Conservation (phyloP, 2,113 vertebrate species). For the Pollimyrus isidori region DNA sequence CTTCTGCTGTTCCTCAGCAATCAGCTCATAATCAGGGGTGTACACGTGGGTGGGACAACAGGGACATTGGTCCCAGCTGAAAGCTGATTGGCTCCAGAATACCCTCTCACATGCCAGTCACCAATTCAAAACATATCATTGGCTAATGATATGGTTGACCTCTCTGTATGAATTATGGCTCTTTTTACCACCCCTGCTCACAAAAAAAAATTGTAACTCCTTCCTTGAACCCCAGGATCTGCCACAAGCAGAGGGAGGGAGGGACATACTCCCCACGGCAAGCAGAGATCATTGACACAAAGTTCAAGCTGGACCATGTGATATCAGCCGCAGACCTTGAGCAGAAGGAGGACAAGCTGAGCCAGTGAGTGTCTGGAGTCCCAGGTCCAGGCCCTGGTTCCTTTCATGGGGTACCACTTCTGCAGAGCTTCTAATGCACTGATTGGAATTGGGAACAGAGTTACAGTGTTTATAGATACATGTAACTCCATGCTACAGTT, state of each 20-base stretch:
- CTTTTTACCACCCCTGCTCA: background rate
- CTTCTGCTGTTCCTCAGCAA: background rate
- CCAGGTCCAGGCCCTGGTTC: constrained; percentile 33
- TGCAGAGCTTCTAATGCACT: background rate
- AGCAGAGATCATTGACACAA: constrained; percentile 93
- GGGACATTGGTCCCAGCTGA: background rate
- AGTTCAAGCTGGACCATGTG: constrained; percentile 92
- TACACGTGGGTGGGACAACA: background rate
- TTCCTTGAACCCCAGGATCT: constrained; percentile 64
- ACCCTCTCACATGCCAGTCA: background rate
- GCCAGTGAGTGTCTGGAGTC: constrained; percentile 68
- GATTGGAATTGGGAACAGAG: background rate
- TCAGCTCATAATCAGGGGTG: background rate
- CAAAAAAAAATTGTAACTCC: background rate
- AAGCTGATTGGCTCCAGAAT: background rate
- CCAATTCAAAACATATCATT: background rate
- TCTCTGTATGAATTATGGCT: background rate
- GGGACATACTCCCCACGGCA: constrained; percentile 89
- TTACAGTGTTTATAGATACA: background rate
- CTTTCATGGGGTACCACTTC: background rate
- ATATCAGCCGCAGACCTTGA: constrained; percentile 91
- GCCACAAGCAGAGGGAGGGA: constrained; percentile 89
- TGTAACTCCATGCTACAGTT: background rate
- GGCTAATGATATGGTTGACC: background rate
- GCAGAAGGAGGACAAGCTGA: constrained; percentile 89